Percentiles rank a stretch among this genome's conserved stretches.
Conservation (phyloP, 2,797 vertebrate species). For the Agapornis canus region DNA sequence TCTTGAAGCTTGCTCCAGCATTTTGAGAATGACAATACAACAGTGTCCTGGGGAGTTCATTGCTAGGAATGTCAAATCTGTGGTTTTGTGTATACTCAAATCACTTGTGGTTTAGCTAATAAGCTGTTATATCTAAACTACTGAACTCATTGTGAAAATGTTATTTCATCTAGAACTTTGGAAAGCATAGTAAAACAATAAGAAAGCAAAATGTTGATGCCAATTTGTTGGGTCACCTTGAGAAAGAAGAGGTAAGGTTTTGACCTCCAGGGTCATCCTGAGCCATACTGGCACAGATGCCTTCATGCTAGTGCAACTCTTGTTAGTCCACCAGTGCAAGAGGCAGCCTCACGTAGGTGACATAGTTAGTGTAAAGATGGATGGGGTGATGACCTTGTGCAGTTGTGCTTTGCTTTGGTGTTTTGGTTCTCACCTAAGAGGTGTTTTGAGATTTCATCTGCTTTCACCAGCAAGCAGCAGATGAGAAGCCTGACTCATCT, state of each 20-base stretch:
- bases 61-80: neutral
- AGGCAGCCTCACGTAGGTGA: rapidly evolving
- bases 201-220: neutral
- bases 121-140: neutral
- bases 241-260: neutral
- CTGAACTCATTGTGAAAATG: neutral
- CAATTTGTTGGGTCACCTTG: neutral
- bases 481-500: neutral
- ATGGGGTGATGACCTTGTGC: neutral
- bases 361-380: rapidly evolving
- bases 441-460: neutral
- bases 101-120: neutral
- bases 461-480: neutral
- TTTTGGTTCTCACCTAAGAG: neutral
- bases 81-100: neutral
- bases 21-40: neutral
- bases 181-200: neutral
- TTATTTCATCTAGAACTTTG: neutral
- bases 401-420: neutral
- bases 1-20: neutral
- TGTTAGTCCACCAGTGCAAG: neutral
- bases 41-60: neutral
- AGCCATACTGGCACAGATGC: rapidly evolving
- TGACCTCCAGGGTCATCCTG: neutral
- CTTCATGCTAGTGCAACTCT: neutral